These are phyloP conservation scores for Corella eumyota DNA, from an alignment of 23 tunicate genomes.

Conservation along the genomic window DNA sequence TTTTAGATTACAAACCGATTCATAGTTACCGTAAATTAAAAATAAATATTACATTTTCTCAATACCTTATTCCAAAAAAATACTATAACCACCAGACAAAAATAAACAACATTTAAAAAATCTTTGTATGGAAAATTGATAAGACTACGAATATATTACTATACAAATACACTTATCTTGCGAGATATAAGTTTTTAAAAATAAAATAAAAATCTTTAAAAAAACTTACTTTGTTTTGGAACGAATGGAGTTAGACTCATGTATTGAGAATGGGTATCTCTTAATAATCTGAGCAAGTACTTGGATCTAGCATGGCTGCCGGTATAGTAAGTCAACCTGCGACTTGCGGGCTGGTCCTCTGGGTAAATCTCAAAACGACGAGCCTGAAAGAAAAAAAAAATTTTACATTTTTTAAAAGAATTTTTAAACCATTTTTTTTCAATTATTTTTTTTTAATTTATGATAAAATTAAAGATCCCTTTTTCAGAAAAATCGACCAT, in stretches of 20 bases:
- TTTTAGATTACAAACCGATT: too few species aligned
- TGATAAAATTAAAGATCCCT: too few species aligned
- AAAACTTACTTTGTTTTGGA: constrained; percentile 56
- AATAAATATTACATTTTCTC: too few species aligned
- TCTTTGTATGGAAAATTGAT: neutral
- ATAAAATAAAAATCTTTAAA: too few species aligned
- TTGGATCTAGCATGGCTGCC: constrained; percentile 75
- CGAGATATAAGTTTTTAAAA: too few species aligned
- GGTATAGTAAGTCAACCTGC: constrained; percentile 69
- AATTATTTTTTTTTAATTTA: too few species aligned
- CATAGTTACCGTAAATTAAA: too few species aligned
- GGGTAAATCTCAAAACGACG: constrained; percentile 82
- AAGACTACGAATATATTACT: neutral
- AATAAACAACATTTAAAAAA: neutral
- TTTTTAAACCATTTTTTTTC: too few species aligned
- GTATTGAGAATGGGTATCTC: constrained; percentile 78
- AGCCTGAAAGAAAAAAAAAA: constrained; percentile 34
- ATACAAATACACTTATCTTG: constrained; percentile 20
- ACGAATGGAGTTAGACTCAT: constrained; percentile 78
- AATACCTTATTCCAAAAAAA: too few species aligned
- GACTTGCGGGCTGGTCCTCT: constrained; percentile 61
- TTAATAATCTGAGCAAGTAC: constrained; percentile 59
- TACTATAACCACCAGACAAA: too few species aligned
- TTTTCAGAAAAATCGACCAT: too few species aligned
- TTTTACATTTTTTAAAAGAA: neutral